A percentile compares a stretch with the other conserved stretches of the same genome.
Conservation (phyloP, 2,797 vertebrate species). For the Microctenopoma lineatum region DNA sequence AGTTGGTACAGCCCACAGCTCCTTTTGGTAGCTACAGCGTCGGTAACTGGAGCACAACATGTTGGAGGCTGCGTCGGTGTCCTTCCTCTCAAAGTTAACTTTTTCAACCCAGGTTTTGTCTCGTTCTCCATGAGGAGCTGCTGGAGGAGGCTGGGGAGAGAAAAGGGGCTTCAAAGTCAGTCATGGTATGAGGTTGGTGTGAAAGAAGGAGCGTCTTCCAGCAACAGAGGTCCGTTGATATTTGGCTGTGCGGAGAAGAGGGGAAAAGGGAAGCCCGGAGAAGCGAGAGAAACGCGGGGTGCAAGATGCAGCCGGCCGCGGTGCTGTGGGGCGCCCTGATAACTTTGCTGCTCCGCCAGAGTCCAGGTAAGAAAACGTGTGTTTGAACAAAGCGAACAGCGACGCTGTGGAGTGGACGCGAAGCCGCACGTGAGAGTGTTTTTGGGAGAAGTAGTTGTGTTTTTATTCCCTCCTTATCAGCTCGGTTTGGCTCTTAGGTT, state of each 20-base stretch:
- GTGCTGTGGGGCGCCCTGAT: slow-evolving; percentile 77
- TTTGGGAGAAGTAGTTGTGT: slow-evolving; percentile 6
- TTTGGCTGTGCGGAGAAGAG: slow-evolving; percentile 56
- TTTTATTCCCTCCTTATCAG: slow-evolving; percentile 4
- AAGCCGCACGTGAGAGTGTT: slow-evolving; percentile 35
- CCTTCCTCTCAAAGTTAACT: slow-evolving; percentile 63
- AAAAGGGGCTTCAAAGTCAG: slow-evolving; percentile 55
- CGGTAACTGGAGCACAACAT: slow-evolving; percentile 74
- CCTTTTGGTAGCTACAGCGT: slow-evolving; percentile 74
- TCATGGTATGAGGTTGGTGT: slow-evolving; percentile 72
- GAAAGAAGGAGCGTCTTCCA: slow-evolving; percentile 60
- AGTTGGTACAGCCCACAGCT: slow-evolving; percentile 80
- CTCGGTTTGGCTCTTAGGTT: not conserved
- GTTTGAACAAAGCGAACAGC: not conserved
- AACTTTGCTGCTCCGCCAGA: slow-evolving; percentile 75
- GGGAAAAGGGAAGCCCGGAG: slow-evolving; percentile 57
- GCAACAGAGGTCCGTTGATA: slow-evolving; percentile 48
- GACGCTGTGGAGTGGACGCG: not conserved
- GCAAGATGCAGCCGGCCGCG: slow-evolving; percentile 78
- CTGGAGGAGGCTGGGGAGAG: slow-evolving; percentile 44
- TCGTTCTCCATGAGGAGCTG: slow-evolving; percentile 54
- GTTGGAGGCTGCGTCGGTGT: slow-evolving; percentile 62
- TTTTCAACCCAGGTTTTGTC: slow-evolving; percentile 65
- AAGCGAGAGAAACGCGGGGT: slow-evolving; percentile 63
- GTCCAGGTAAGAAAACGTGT: slow-evolving; percentile 75